phyloP scores from a whole-genome alignment of 2,888 invertebrate species.

The Sarcophaga variegata region DNA sequence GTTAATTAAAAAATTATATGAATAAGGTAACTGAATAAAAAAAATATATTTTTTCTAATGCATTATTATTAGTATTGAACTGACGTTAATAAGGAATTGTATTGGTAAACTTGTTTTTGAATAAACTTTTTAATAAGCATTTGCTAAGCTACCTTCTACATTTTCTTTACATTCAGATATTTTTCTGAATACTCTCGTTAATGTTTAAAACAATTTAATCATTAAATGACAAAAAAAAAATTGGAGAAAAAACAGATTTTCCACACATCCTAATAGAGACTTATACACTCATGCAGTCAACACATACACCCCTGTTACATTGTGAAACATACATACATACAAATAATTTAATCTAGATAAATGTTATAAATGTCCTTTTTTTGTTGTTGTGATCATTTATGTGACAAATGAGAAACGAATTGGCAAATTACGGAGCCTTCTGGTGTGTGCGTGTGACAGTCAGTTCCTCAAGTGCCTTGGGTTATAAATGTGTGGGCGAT shows the following conservation, averaged over 20 bases:
- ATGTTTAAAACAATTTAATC: constrained; percentile 19
- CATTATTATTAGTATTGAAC: too few species aligned
- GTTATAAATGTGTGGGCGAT: not conserved
- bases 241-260: not conserved
- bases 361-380: constrained; percentile 72
- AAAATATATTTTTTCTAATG: too few species aligned
- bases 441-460: constrained; percentile 14
- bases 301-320: not conserved
- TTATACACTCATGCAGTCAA: not conserved
- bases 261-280: not conserved
- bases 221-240: not conserved
- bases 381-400: constrained; percentile 21
- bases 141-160: too few species aligned
- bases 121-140: too few species aligned
- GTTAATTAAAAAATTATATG: too few species aligned
- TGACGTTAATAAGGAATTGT: too few species aligned
- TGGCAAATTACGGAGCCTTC: constrained; percentile 73
- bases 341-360: constrained; percentile 76
- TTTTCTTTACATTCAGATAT: too few species aligned
- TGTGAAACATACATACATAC: constrained; percentile 1
- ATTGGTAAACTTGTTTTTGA: too few species aligned
- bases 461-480: not conserved
- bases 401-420: constrained; percentile 76
- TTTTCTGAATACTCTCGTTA: too few species aligned
- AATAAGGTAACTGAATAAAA: too few species aligned